A percentile compares a stretch with the other conserved stretches of the same genome.
Evolutionary conservation across 1,140 invertebrate species (phyloP).

Genomic region (Cotesia typhae): DNA sequence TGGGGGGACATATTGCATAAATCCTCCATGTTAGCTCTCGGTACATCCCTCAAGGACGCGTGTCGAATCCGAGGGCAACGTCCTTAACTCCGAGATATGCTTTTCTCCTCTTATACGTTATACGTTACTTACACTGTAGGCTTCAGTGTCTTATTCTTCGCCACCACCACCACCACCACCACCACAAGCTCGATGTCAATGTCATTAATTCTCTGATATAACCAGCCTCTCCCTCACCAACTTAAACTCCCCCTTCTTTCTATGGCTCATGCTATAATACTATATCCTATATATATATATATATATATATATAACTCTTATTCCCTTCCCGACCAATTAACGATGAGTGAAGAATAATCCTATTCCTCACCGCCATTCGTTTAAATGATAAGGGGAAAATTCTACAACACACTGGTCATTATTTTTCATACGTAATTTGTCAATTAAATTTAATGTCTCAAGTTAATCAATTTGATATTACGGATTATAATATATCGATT

Average conservation of each 20-base stretch:
- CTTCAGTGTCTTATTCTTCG: slow-evolving; percentile 42
- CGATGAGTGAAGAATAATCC: slow-evolving; percentile 27
- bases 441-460: too few species aligned
- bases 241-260: slow-evolving; percentile 9
- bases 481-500: too few species aligned
- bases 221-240: slow-evolving; percentile 44
- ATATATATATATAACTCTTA: not conserved
- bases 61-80: slow-evolving; percentile 61
- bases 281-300: too few species aligned
- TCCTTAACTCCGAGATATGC: slow-evolving; percentile 44
- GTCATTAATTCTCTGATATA: slow-evolving; percentile 57
- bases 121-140: slow-evolving; percentile 34
- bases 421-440: too few species aligned
- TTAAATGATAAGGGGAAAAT: slow-evolving; percentile 4
- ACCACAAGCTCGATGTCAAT: slow-evolving; percentile 57
- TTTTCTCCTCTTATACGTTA: slow-evolving; percentile 33
- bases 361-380: slow-evolving; percentile 21
- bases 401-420: not conserved
- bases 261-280: too few species aligned
- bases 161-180: slow-evolving; percentile 18
- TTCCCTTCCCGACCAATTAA: slow-evolving; percentile 27
- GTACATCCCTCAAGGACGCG: slow-evolving; percentile 58
- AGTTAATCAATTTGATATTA: too few species aligned
- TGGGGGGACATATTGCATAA: slow-evolving; percentile 57
- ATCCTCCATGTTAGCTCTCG: slow-evolving; percentile 55